These are phyloP conservation scores for Patiria pectinifera DNA, from an alignment of 53 echinoderm and acorn worm species.

Conservation along the genomic window DNA sequence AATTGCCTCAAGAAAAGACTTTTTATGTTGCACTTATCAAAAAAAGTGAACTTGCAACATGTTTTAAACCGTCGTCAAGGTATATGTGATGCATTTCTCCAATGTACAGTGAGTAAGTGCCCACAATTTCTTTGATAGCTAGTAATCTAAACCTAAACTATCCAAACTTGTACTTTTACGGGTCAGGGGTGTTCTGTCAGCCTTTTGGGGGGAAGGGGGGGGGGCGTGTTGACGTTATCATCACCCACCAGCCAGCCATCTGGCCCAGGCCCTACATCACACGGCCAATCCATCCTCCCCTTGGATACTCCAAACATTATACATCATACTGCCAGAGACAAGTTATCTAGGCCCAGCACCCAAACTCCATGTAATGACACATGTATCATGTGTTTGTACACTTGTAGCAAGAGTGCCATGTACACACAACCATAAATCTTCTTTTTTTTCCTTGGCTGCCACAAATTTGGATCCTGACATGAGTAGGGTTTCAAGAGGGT, in stretches of 20 bases:
- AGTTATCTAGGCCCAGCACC: too few species aligned
- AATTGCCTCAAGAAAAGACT: too few species aligned
- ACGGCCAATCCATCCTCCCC: not conserved
- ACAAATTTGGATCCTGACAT: not conserved
- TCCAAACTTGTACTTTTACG: slow-evolving; percentile 5
- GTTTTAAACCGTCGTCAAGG: too few species aligned
- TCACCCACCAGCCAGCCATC: not conserved
- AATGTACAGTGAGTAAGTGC: too few species aligned
- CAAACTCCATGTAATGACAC: slow-evolving; percentile 42
- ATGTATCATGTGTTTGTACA: slow-evolving; percentile 59
- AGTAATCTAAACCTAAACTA: not conserved
- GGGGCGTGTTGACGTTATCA: not conserved
- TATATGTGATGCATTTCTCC: too few species aligned
- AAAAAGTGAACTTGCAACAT: too few species aligned
- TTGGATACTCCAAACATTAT: not conserved
- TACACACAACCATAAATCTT: slow-evolving; percentile 41
- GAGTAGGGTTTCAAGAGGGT: not conserved
- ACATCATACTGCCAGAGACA: not conserved
- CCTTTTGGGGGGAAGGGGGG: too few species aligned
- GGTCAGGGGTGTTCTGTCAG: not conserved
- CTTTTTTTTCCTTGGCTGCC: not conserved
- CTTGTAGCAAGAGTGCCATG: slow-evolving; percentile 34
- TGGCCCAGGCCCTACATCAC: too few species aligned
- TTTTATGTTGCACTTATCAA: too few species aligned
- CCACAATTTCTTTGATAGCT: too few species aligned